phyloP scores from a whole-genome alignment of 35 echinoderm and acorn worm species.

The Ptychodera flava region DNA sequence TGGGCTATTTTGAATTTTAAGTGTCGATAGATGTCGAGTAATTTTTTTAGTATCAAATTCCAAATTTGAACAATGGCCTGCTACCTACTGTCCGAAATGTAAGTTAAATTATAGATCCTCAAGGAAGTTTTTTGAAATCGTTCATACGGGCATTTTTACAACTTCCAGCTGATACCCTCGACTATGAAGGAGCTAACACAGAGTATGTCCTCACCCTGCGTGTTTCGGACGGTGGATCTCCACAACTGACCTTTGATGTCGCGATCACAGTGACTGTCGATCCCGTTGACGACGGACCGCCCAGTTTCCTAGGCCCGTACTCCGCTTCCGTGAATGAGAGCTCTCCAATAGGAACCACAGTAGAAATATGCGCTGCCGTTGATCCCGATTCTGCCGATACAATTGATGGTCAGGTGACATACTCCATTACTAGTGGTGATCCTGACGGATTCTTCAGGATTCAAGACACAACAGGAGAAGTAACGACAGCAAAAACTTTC shows the following conservation, averaged over 20 bases:
- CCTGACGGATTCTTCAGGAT: neutral
- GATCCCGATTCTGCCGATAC: neutral
- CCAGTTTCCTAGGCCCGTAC: neutral
- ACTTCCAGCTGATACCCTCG: neutral
- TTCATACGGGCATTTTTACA: too few relatives aligned
- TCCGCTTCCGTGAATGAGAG: neutral
- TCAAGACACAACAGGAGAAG: neutral
- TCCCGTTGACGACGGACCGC: neutral
- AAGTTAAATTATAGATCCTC: too few relatives aligned
- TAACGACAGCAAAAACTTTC: neutral
- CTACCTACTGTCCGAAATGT: too few relatives aligned
- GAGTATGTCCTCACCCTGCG: neutral
- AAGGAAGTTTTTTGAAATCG: too few relatives aligned
- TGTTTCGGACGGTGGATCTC: neutral
- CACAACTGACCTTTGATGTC: neutral
- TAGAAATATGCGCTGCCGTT: neutral
- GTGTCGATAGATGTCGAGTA: too few relatives aligned
- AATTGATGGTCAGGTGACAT: neutral
- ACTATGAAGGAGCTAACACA: neutral
- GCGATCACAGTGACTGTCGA: neutral
- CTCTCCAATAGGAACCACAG: neutral
- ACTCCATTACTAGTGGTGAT: neutral
- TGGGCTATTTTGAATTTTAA: too few relatives aligned
- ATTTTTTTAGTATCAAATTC: too few relatives aligned
- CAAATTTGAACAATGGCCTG: too few relatives aligned